phyloP scores from a whole-genome alignment of 1,140 invertebrate species.

The Drosophila tani region DNA sequence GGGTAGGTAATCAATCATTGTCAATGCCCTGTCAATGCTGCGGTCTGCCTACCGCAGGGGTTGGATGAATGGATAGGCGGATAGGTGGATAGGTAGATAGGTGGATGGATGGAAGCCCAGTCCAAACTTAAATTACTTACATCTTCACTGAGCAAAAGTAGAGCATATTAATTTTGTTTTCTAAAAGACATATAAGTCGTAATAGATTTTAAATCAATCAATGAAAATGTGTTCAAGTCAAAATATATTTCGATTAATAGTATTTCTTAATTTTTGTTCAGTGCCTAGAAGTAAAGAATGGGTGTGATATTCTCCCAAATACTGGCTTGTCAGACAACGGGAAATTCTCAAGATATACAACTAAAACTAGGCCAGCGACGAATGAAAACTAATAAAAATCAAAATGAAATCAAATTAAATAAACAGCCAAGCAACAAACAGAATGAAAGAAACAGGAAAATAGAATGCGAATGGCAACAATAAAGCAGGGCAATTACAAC shows the following conservation, averaged over 20 bases:
- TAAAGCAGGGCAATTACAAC: constrained; percentile 73
- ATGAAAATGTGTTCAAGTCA: neutral
- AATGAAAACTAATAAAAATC: constrained; percentile 77
- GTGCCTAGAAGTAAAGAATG: neutral
- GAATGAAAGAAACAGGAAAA: constrained; percentile 35
- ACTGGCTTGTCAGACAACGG: constrained; percentile 27
- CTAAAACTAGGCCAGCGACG: constrained; percentile 61
- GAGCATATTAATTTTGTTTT: neutral
- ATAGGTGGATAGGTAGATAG: constrained; percentile 17
- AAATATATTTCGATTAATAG: too few species aligned
- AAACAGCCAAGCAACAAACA: constrained; percentile 56
- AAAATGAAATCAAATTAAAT: constrained; percentile 82
- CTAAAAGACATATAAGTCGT: neutral
- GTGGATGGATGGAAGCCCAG: constrained; percentile 25
- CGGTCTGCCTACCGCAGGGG: constrained; percentile 40
- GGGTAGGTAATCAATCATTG: constrained; percentile 79
- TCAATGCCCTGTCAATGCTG: constrained; percentile 81
- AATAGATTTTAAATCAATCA: too few species aligned
- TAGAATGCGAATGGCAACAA: constrained; percentile 61
- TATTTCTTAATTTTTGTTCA: neutral
- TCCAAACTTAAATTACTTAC: constrained; percentile 63
- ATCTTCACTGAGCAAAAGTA: constrained; percentile 24
- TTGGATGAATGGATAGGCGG: constrained; percentile 20
- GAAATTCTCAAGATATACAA: constrained; percentile 23
- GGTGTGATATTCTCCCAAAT: constrained; percentile 10